Percentiles rank a stretch among this genome's conserved stretches.
phyloP scores from a whole-genome alignment of 2,113 vertebrate species.

The Rhynchomys soricoides region DNA sequence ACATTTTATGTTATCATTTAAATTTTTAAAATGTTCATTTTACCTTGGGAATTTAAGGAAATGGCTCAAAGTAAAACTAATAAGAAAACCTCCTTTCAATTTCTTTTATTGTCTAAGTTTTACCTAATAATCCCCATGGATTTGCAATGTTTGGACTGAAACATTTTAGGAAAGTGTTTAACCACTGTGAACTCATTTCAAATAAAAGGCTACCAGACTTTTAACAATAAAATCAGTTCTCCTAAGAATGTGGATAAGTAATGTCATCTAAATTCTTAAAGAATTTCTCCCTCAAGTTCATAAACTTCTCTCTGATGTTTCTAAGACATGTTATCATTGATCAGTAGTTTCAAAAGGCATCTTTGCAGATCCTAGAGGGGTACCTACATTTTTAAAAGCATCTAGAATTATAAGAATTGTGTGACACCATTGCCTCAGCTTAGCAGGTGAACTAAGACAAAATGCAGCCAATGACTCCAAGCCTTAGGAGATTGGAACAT shows the following conservation, averaged over 20 bases:
- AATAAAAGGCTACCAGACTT: constrained; percentile 45
- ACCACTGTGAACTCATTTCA: constrained; percentile 45
- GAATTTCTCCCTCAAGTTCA: not conserved
- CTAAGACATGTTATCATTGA: not conserved
- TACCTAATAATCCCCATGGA: not conserved
- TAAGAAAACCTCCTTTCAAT: constrained; percentile 8
- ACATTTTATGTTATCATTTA: not conserved
- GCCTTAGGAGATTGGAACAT: not conserved
- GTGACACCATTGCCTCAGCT: not conserved
- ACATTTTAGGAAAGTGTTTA: constrained; percentile 41
- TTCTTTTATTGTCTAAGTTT: constrained; percentile 32
- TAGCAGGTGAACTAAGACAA: not conserved
- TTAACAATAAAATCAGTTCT: constrained; percentile 36
- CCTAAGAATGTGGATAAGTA: not conserved
- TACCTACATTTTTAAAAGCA: not conserved
- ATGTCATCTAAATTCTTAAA: constrained; percentile 24
- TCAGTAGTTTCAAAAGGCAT: not conserved
- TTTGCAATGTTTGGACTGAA: constrained; percentile 43
- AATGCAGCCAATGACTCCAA: not conserved
- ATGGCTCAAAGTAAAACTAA: constrained; percentile 16
- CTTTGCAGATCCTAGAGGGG: not conserved
- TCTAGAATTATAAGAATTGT: not conserved
- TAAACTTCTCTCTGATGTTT: not conserved
- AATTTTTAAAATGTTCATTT: not conserved
- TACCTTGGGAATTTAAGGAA: constrained; percentile 20